These are phyloP conservation scores for Paedocypris micromegethes DNA, from an alignment of 2,797 vertebrate genomes.

Conservation along the genomic window DNA sequence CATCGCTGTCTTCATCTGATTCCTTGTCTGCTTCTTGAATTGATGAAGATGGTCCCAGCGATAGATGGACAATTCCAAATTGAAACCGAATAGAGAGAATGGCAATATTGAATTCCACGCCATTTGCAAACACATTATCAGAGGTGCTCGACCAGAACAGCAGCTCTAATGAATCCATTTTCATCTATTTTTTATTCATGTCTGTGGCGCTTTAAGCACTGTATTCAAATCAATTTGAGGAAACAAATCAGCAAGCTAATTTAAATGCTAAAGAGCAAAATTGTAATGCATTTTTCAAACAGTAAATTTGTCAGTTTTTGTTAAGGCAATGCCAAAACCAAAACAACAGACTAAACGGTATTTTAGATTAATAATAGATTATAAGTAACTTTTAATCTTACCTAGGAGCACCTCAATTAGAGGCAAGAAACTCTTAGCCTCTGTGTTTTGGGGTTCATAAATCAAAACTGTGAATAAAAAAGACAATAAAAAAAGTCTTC, in stretches of 20 bases:
- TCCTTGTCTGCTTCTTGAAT: conserved; percentile 46
- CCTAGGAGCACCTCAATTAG: conserved; percentile 71
- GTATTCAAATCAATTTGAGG: not conserved
- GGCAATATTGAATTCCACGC: conserved; percentile 2
- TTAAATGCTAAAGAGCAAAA: conserved; percentile 16
- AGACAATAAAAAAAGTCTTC: conserved; percentile 28
- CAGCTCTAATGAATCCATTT: not conserved
- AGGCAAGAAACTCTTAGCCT: conserved; percentile 71
- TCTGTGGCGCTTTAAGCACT: conserved; percentile 2
- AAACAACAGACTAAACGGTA: not conserved
- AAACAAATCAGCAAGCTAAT: conserved; percentile 4
- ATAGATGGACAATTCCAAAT: not conserved
- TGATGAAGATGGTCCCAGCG: conserved; percentile 25
- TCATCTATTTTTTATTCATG: not conserved
- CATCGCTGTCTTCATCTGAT: conserved; percentile 28
- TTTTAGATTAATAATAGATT: not conserved
- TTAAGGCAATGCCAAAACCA: conserved; percentile 3
- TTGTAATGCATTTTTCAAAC: conserved; percentile 25
- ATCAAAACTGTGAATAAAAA: conserved; percentile 68
- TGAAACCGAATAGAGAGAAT: not conserved
- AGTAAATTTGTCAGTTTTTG: conserved; percentile 28
- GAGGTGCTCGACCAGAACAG: not conserved
- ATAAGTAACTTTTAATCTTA: conserved; percentile 50
- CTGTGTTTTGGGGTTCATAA: conserved; percentile 76
- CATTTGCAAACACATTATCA: not conserved